Evolutionary conservation across 2,113 vertebrate species (phyloP), one percentile per base, ranked within the genome.

Genomic region (Chaenogobius annularis): DNA sequence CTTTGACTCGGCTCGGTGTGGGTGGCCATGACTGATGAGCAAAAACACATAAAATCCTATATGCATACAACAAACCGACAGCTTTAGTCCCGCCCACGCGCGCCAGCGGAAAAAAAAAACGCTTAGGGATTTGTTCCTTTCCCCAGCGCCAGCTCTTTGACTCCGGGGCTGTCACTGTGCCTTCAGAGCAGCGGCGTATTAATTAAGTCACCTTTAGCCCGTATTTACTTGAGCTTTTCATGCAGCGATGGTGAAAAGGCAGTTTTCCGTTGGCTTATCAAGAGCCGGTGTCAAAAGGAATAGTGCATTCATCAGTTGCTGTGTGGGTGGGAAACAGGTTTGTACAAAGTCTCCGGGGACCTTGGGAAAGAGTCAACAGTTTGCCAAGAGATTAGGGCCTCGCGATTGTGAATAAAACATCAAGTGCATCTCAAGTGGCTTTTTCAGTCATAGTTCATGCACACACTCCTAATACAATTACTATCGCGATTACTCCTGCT

Each of bases 141-240:
- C 74, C 73, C 70, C 73, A 61, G 48, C 78, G 68, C 70, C 58
- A 61, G 71, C 79, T 72, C 37, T 68, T 68, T 67, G 80, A 56
- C 75, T 71, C 20, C n/a, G 73, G 44, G 75, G 58, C 79, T 82
- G 75, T 82, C 75, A 56, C 43, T 31, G 65, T 35, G 48, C 48
- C 66, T 62, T 76, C 26, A 62, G 48, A 59, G 59, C 66, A 64
- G 40, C 20, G 19, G 58, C 61, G 37, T 68, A 71, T 77, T 75
- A 85, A 85, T 81, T 79, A 77, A 37, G 55, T 22, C 37, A 70
- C 70, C n/a, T 68, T 73, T 71, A 58, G 47, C 70, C 59, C 61
- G n/a, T 58, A 73, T 85, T 85, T 85, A 52, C 62, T 70, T 70
- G 37, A 68, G 52, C 70, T 40, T 40, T 69, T 79, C 73, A 70